A percentile compares a stretch with the other conserved stretches of the same genome.
phyloP scores from a whole-genome alignment of 2,888 invertebrate genomes.

The Sympetrum striolatum region DNA sequence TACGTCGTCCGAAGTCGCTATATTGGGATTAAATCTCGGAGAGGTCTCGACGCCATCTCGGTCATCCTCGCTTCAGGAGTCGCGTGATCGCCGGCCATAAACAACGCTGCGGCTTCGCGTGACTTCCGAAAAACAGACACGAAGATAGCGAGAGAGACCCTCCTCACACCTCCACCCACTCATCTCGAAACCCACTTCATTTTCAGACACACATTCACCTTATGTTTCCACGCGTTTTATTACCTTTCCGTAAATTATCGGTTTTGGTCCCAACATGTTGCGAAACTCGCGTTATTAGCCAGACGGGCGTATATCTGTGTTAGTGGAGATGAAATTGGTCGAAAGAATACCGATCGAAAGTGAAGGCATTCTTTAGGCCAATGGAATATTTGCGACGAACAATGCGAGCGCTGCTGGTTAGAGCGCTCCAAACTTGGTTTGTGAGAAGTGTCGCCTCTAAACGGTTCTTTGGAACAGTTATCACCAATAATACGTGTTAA shows the following conservation, averaged over 20 bases:
- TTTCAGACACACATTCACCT: neutral
- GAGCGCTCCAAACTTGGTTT: too few relatives aligned
- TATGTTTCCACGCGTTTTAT: neutral
- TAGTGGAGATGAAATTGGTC: too few relatives aligned
- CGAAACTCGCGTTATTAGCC: neutral
- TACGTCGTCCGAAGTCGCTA: neutral
- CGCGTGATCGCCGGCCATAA: neutral
- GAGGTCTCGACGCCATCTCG: neutral
- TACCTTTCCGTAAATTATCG: neutral
- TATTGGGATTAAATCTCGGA: neutral
- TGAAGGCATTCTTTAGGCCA: too few relatives aligned
- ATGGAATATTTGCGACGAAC: too few relatives aligned
- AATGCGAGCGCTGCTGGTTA: too few relatives aligned
- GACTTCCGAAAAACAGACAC: constrained; percentile 30
- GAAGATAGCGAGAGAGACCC: neutral
- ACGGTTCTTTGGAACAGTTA: too few relatives aligned
- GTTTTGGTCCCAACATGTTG: neutral
- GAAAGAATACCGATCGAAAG: too few relatives aligned
- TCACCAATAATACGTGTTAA: too few relatives aligned
- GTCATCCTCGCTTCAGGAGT: neutral
- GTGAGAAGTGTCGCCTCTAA: too few relatives aligned
- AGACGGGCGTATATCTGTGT: neutral
- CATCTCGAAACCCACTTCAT: neutral
- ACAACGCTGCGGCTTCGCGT: constrained; percentile 4
- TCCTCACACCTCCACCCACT: neutral